Evolutionary conservation across 2,797 vertebrate species (phyloP), one percentile per base, ranked within the genome.

Genomic region (Argya squamiceps): DNA sequence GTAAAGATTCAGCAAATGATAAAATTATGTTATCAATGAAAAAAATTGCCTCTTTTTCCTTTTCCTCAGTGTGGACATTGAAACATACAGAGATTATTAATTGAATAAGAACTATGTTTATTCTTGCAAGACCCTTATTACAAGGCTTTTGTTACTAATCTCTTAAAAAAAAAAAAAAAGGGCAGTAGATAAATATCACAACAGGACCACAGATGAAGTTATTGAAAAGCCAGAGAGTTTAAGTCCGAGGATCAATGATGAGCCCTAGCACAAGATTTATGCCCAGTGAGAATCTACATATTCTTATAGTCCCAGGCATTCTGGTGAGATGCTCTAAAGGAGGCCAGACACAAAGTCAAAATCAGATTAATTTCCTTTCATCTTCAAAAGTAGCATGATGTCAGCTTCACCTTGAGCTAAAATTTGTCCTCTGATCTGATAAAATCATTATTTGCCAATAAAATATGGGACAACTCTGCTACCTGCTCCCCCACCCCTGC

Each of bases 391-490:
- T 46, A 71, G 20, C 29, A 26, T 34, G 41, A 27, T 89, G 53
- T 46, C 68, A 82, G 18, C 75, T 77, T 93, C 56, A 91, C 63
- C 77, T 85, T 93, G 67, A 95, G 67, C 74, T 91, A 47, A 76
- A 63, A 74, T 88, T 76, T 83, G 41, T 76, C 67, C 84, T 83
- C 63, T 82, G 60, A 59, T 82, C 36, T 63, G 68, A 89, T 92
- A 65, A 93, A 89, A 83, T 67, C 59, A 56, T 88, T 85, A 84
- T 91, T 89, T 97, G 56, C 75, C 87, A 80, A 79, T 89, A 91
- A 92, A 91, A 88, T n/a, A 43, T 3, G 17, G 56, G 32, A 41
- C 47, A 64, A 26, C 71, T 49, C 37, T 65, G 17, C 16, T 93
- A 16, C 49, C 27, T 59, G 32, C 26, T 91, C 50, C 75, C 41